Conservation (phyloP, 2,797 vertebrate species). For the Tokudaia muenninki region DNA sequence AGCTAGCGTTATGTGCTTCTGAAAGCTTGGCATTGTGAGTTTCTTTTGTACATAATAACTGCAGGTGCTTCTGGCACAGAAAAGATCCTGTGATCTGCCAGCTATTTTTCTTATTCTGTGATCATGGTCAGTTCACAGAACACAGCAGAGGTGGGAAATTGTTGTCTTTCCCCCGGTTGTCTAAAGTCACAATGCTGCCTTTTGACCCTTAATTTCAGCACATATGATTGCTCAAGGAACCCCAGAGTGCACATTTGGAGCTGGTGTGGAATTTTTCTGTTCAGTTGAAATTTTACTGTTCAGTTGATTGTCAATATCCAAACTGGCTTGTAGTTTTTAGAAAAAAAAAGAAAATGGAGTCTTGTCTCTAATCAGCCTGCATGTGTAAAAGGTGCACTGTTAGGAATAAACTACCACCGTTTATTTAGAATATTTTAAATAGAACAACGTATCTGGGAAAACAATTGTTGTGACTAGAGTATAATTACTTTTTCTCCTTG, state of each 20-base stretch:
- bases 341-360: conserved; percentile 21
- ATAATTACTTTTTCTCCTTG: conserved; percentile 63
- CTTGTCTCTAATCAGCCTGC: conserved; percentile 68
- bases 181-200: conserved; percentile 87
- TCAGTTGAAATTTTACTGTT: conserved; percentile 79
- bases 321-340: conserved; percentile 76
- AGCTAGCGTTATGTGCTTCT: conserved; percentile 67
- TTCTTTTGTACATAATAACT: conserved; percentile 85
- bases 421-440: conserved; percentile 67
- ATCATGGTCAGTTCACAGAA: conserved; percentile 84
- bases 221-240: conserved; percentile 86
- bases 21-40: conserved; percentile 83
- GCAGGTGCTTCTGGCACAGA: conserved; percentile 85
- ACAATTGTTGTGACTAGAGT: conserved; percentile 69
- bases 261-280: conserved; percentile 78
- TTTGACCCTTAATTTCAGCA: conserved; percentile 88
- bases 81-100: conserved; percentile 87
- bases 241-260: conserved; percentile 84
- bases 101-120: conserved; percentile 85
- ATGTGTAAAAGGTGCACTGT: conserved; percentile 74
- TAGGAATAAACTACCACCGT: conserved; percentile 34
- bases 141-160: conserved; percentile 85
- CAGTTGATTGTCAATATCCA: conserved; percentile 81
- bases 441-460: conserved; percentile 44
- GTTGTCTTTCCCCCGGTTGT: conserved; percentile 84